Base-by-base conservation (phyloP, 2,113 vertebrate species). In the Anoplopoma fimbria region DNA sequence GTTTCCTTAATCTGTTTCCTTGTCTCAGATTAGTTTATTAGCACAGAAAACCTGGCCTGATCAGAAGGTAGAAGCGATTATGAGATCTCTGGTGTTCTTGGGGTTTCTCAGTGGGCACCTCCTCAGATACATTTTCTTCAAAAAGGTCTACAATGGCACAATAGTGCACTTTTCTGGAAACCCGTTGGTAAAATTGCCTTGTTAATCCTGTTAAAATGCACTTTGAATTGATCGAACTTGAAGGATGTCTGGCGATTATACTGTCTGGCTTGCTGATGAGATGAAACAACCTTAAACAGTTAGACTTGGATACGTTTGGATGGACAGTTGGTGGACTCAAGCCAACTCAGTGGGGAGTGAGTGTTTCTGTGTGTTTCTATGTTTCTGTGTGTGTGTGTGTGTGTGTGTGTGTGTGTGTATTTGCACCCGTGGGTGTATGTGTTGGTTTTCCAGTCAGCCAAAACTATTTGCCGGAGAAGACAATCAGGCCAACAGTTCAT, bases 241-340 rank as follows among this genome's bases (percentile, higher is more conserved):
- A 73, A 38, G 42, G 55, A 51, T 29, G 78, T 73, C 70, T 61
- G 84, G 13, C 27, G 27, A 62, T 81, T 87, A 76, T 81, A 40
- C 57, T 45, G 77, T 84, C 77, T 83, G 77, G 12, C 55, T 29
- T 36, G 63, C 72, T 61, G 69, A 62, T 77, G 51, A 57, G 77
- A 73, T 55, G 58, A 86, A 81, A 77, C 53, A 3, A 29, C 63
- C 81, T 74, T 45, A 72, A 81, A 70, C 49, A 49, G 53, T 8
- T 78, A 27, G 57, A 89, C 73, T 78, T 78, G 67, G 69, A 81
- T 67, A 84, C 53, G 2, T 63, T 51, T 15, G 76, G 55, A 72
- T 79, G 2, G 64, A 67, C 64, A 61, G 85, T 70, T 62, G 65
- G 51, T 71, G 61, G 76, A 80, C 68, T 72, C 31, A 4, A 33